A percentile compares a stretch with the other conserved stretches of the same genome.
phyloP scores from a whole-genome alignment of 1,140 invertebrate species.

The Bilobella aurantiaca region DNA sequence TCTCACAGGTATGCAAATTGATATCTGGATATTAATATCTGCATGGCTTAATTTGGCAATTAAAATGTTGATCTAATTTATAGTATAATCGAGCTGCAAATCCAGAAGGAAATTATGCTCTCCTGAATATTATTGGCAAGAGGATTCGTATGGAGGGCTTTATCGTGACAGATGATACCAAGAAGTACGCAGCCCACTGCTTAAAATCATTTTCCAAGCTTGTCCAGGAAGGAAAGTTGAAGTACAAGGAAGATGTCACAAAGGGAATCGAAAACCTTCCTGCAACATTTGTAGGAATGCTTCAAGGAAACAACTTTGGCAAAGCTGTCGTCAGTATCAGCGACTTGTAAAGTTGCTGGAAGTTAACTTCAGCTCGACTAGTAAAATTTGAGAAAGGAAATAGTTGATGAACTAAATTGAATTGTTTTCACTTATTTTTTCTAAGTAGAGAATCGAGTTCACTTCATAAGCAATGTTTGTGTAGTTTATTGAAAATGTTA shows the following conservation, averaged over 20 bases:
- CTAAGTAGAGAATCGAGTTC: too few species aligned
- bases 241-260: conserved; percentile 50
- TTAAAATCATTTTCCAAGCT: neutral
- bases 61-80: too few species aligned
- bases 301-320: conserved; percentile 3
- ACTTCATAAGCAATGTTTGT: too few species aligned
- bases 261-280: conserved; percentile 54
- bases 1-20: too few species aligned
- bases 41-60: neutral
- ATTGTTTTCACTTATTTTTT: too few species aligned
- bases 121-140: conserved; percentile 32
- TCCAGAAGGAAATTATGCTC: neutral
- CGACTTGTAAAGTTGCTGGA: neutral
- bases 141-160: conserved; percentile 46
- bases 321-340: neutral
- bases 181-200: neutral
- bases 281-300: conserved; percentile 46
- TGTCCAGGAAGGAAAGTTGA: conserved; percentile 36
- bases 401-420: too few species aligned
- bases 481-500: too few species aligned
- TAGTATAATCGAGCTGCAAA: neutral
- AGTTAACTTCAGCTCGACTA: too few species aligned
- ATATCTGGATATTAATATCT: neutral
- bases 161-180: neutral
- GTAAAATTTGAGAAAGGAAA: too few species aligned